phyloP scores from a whole-genome alignment of 2,797 vertebrate genomes.

The Cossypha niveicapilla region DNA sequence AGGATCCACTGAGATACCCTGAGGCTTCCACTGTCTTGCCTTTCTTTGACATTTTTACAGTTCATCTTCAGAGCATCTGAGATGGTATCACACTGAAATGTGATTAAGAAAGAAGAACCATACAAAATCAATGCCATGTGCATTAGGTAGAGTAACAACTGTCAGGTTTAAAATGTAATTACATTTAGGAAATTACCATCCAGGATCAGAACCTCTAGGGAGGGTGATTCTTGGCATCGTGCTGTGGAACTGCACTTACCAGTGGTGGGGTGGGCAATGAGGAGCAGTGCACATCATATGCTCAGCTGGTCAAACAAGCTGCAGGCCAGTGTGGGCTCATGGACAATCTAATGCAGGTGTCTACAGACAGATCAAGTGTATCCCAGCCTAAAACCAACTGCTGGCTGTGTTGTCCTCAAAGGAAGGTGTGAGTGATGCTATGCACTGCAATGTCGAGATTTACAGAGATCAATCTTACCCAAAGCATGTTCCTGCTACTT shows the following conservation, averaged over 20 bases:
- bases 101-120: background rate
- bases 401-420: background rate
- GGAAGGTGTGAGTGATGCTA: background rate
- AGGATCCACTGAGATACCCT: background rate
- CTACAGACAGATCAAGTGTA: background rate
- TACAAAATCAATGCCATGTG: background rate
- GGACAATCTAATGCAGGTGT: background rate
- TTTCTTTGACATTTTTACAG: background rate
- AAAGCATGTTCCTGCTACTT: background rate
- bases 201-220: background rate
- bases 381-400: background rate
- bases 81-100: background rate
- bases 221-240: background rate
- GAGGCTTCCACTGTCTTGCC: background rate
- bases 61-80: background rate
- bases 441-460: background rate
- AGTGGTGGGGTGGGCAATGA: background rate
- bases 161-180: background rate
- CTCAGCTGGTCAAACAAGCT: background rate
- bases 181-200: background rate
- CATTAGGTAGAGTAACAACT: background rate
- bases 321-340: background rate
- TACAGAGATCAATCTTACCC: background rate
- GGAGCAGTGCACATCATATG: rapidly evolving
- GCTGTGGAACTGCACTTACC: background rate